These are phyloP conservation scores for Mallotus villosus DNA, from an alignment of 2,797 vertebrate species.

Conservation along the genomic window DNA sequence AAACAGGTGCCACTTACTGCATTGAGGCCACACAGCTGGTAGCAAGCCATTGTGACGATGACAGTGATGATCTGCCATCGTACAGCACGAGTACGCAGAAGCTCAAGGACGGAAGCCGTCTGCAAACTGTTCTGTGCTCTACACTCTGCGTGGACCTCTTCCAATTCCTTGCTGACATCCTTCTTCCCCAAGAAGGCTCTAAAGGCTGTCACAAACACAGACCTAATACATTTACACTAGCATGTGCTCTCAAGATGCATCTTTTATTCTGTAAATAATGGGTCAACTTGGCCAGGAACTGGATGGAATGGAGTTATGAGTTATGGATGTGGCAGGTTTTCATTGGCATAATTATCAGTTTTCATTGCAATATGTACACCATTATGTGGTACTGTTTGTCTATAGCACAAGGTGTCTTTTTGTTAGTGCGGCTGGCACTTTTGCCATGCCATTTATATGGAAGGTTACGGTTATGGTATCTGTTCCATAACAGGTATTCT, in stretches of 20 bases:
- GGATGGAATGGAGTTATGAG: neutral
- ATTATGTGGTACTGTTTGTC: neutral
- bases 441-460: no score
- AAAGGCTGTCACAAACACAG: slow-evolving; percentile 77
- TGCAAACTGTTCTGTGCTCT: slow-evolving; percentile 73
- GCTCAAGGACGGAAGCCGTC: slow-evolving; percentile 72
- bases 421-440: no score
- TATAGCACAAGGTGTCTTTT: slow-evolving; percentile 2
- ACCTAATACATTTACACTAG: neutral
- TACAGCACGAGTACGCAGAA: slow-evolving; percentile 71
- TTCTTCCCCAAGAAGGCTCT: slow-evolving; percentile 83
- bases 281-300: neutral
- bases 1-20: slow-evolving; percentile 75
- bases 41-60: slow-evolving; percentile 87
- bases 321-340: neutral
- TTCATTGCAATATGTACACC: neutral
- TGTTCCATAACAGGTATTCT: neutral
- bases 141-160: slow-evolving; percentile 83
- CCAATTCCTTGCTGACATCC: slow-evolving; percentile 84
- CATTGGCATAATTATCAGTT: neutral
- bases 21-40: slow-evolving; percentile 94
- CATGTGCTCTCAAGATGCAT: neutral
- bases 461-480: no score
- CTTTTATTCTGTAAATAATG: neutral
- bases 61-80: slow-evolving; percentile 87